Base-by-base conservation (phyloP, 2,113 vertebrate genomes). In the Pica pica region DNA sequence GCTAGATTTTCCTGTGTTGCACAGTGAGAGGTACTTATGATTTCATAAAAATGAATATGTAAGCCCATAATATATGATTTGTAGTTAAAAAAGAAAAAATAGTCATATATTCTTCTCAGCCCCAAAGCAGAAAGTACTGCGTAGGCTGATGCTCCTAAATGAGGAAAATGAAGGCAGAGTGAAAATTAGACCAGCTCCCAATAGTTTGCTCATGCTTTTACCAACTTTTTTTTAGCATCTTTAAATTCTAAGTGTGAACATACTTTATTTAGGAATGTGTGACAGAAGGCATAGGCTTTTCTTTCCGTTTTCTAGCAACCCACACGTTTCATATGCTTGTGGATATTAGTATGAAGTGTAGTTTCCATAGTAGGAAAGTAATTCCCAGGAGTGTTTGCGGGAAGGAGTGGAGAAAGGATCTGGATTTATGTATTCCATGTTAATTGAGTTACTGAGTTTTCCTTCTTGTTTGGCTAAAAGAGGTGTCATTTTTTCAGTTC, bases 211-310 rank as follows among this genome's bases (percentile, higher is more conserved):
- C 44, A n/a, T 73, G 86, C 64, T 83, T 92, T 90, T 93, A 81
- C 76, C 23, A 74, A 31, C 23, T 70, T 16, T 91, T 84, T 93
- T 85, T 87, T 46, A 76, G 80, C 55, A 67, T 87, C 42, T 80
- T 76, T 81, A 81, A 93, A 90, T 90, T 92, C 47, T 9, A 86
- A 86, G 86, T 83, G 76, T 89, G 94, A 94, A 92, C 73, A 89
- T 81, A 70, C 63, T 97, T 95, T 93, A 93, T 97, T 96, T 93
- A 95, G 90, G 75, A 90, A 46, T 1, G 1, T 83, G 64, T 90
- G 87, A 92, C 96, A 94, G 94, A 96, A 97, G 89, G 95, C 91
- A 89, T 81, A 92, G 91, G 83, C 56, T 94, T 93, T 96, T 88
- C 75, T 86, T 93, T 86, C 68, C 0, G 0, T 87, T 81, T 96